Evolutionary conservation across 2,888 invertebrate species (phyloP), one percentile per base, ranked within the genome.

Genomic region (Drosophila multiciliata): DNA sequence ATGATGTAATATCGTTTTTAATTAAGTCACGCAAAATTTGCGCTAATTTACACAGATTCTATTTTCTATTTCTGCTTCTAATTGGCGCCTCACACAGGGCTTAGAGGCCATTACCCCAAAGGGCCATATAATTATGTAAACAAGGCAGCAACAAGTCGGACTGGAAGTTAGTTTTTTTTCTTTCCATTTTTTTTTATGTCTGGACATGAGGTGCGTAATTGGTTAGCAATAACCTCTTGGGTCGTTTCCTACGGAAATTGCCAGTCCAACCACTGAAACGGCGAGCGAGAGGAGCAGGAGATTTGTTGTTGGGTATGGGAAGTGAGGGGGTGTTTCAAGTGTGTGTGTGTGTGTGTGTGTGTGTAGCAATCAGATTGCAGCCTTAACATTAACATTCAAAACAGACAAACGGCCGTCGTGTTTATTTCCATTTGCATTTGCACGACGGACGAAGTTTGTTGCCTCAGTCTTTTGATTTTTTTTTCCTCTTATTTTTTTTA

Each of bases 11-110:
- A 87, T 65, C 61, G 42, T 67, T 83, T 76, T 82, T 85, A 89
- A 89, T 83, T 79, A 82, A 89, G 89, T 89, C 84, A 89, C 87
- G 87, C 89, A 87, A 85, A 88, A 86, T 83, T 73, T 79, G 77
- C 81, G 81, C 88, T 83, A 79, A 83, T 86, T 79, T 79, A 73
- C 75, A 71, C 64, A 53, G 60, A 69, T 78, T 78, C 78, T 78
- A 75, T 77, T 70, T 72, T 72, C 70, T 60, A 70, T 72, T 83
- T 86, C 70, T 70, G 66, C 82, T 87, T 84, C 78, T 84, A 82
- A 83, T 83, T 85, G 67, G 62, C 55, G 33, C 26, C 23, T 35
- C 53, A 11, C 45, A 57, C 32, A 54, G 20, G 35, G 32, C 36
- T 32, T 32, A 61, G 36, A 61, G 75, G 29, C 64, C 50, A 71